Evolutionary conservation across 2,888 invertebrate genomes (phyloP), one percentile per base, ranked within the genome.

Genomic region (Chymomyza amoena): DNA sequence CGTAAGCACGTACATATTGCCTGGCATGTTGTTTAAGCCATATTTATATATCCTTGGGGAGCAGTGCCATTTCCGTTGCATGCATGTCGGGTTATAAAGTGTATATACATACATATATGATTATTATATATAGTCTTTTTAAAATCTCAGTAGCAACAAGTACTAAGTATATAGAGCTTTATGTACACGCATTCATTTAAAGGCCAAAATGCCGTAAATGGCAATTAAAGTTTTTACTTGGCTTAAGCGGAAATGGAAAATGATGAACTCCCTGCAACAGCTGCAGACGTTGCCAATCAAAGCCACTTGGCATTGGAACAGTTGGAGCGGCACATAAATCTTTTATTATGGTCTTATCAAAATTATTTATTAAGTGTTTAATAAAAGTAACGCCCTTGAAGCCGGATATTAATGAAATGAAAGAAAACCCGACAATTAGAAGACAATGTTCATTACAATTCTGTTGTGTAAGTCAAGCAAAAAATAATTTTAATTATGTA

Each of bases 1-100:
- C 18, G 54, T 54, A 18, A 18, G 54, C 56, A 54, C 54, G 36
- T 56, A 36, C 16, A 36, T 54, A 52, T 51, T 51, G 6, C 50
- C 18, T 6, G 18, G 16, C 15, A 25, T 15, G 16, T 18, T 28
- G 20, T 54, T 54, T 63, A 28, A 6, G 10, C 39, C 54, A 28
- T 59, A 45, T 45, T 61, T 36, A 52, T 71, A 68, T 57, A 66
- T 84, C 85, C 83, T 73, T n/a, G 28, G 85, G 86, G 88, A 85
- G 76, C 73, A 67, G 72, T 85, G 70, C 71, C 69, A 79, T 76
- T 75, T 81, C 61, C 71, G 20, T 60, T 64, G 52, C 18, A 36
- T 60, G 60, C 64, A 18, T 6, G 32, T 13, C 64, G 45, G 13
- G 36, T 52, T 66, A 54, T 20, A 39, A 64, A 64, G 57, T 15